These are phyloP conservation scores for Corythoichthys haematopterus DNA, from an alignment of 2,113 vertebrate genomes.

Conservation along the genomic window DNA sequence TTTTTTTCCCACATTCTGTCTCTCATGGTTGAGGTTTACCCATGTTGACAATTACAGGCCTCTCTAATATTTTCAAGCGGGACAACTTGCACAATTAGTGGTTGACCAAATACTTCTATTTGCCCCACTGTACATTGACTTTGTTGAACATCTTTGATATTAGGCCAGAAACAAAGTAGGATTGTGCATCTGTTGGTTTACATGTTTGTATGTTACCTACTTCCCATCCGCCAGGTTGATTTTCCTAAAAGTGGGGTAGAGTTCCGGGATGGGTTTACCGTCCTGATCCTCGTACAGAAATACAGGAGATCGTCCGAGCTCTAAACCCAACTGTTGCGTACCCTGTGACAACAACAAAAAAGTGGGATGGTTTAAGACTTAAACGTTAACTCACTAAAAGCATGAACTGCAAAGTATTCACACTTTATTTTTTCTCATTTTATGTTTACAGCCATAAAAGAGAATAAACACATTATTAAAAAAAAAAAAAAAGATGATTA, in stretches of 20 bases:
- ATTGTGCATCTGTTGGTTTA: neutral
- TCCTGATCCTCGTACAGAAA: constrained; percentile 96
- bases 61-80: too few species aligned
- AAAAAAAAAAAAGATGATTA: too few species aligned
- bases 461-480: neutral
- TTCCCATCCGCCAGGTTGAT: constrained; percentile 95
- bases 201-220: constrained; percentile 70
- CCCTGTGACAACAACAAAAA: constrained; percentile 67
- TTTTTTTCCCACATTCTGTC: too few species aligned
- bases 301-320: constrained; percentile 89
- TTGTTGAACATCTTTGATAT: too few species aligned
- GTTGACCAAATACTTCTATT: too few species aligned
- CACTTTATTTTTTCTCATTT: neutral
- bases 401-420: neutral
- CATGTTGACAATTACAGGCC: too few species aligned
- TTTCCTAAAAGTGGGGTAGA: constrained; percentile 91
- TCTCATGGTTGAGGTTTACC: too few species aligned
- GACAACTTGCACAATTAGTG: too few species aligned
- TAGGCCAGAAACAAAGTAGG: too few species aligned
- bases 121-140: too few species aligned
- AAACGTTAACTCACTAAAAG: neutral
- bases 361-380: neutral
- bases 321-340: constrained; percentile 92
- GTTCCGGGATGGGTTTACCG: constrained; percentile 85
- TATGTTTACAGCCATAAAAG: too few species aligned